Conservation (phyloP, 2,797 vertebrate genomes). For the Sebastes oblongus region DNA sequence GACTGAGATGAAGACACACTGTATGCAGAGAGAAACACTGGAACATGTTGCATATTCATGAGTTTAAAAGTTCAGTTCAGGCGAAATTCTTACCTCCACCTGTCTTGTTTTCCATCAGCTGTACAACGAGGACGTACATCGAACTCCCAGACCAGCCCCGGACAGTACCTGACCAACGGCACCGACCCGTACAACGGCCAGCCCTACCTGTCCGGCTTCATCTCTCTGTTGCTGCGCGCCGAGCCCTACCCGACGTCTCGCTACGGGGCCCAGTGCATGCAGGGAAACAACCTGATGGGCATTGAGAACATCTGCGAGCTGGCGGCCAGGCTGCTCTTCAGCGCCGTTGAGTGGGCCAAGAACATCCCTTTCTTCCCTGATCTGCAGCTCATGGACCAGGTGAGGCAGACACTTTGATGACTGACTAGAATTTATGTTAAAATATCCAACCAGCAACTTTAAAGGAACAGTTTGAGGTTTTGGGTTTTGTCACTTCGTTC, state of each 20-base stretch:
- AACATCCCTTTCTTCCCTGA: slow-evolving; percentile 92
- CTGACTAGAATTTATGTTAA: not conserved
- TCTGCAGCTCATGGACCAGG: slow-evolving; percentile 89
- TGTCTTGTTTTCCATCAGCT: slow-evolving; percentile 71
- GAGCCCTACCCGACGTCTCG: slow-evolving; percentile 89
- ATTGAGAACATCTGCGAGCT: slow-evolving; percentile 91
- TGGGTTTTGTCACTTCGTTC: not conserved
- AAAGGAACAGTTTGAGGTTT: not conserved
- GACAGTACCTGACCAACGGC: slow-evolving; percentile 85
- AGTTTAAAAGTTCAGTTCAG: not conserved
- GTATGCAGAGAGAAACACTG: not conserved
- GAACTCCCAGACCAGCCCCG: slow-evolving; percentile 85
- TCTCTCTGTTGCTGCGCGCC: slow-evolving; percentile 87
- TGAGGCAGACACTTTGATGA: slow-evolving; percentile 37
- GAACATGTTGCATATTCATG: not conserved
- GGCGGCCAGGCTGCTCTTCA: slow-evolving; percentile 89
- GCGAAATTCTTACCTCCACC: not conserved
- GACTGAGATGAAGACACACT: not conserved
- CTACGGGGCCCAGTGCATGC: slow-evolving; percentile 89
- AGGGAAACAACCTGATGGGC: slow-evolving; percentile 90
- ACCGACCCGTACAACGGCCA: slow-evolving; percentile 86
- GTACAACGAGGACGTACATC: slow-evolving; percentile 89
- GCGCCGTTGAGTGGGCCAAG: slow-evolving; percentile 90
- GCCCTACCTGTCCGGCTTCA: slow-evolving; percentile 88
- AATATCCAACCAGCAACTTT: not conserved